Base-by-base conservation (phyloP, 2,888 invertebrate genomes). In the Caenorhabditis angaria region DNA sequence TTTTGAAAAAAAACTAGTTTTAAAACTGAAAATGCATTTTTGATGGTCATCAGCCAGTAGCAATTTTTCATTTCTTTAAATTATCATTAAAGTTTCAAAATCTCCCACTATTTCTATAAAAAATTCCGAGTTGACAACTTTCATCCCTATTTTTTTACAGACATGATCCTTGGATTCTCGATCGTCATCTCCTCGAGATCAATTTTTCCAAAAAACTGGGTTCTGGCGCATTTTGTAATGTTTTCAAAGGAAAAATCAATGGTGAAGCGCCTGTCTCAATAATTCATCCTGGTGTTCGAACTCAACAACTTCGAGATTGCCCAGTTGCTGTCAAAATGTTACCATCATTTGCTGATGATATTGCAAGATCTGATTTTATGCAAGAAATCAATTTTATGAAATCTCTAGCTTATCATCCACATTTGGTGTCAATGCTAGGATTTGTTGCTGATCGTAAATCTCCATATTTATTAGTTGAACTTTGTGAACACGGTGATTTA, bases 321-420 rank as follows among this genome's bases (percentile, higher is more conserved):
- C 78, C 81, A 12, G 82, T 82, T 1, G 84, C 84, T 10, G 81
- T 83, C 8, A 84, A 84, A 65, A 79, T 83, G 83, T 68, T 84
- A 22, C 84, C 84, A 12, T 70, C 81, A 18, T 84, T 83, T 63
- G 83, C 84, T 14, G 84, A 84, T 57, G 83, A 83, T 61, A 81
- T 80, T 5, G 81, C 84, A 0, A 50, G 80, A 57, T 78, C 79
- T 0, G 84, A 84, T 67, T 84, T 84, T 58, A 77, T 82, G 71
- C 83, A 84, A 78, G 84, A 84, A 66, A 84, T 84, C 51, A 83
- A 82, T 65, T 84, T 84, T 70, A 84, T 84, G 84, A 84, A 84
- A 61, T 81, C 82, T 0, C 70, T 84, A n/a, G 70, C 76, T 35
- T 84, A 83, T 65, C 84, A 84, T 61, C 82, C 81, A 0, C 83